A percentile compares a stretch with the other conserved stretches of the same genome.
Conservation (phyloP, 2,888 invertebrate species). For the Lysandra bellargus region DNA sequence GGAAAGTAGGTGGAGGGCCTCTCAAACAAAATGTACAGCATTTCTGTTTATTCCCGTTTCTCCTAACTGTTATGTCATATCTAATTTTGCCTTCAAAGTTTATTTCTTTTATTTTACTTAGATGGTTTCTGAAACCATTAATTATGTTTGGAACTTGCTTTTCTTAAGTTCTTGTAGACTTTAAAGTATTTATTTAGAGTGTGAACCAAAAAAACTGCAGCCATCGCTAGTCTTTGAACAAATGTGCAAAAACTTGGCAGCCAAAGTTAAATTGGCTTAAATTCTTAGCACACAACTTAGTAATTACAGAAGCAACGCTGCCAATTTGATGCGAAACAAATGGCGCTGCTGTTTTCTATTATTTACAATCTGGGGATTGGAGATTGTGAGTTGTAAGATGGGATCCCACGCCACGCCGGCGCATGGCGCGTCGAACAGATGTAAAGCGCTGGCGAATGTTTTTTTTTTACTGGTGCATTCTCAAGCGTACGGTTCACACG, state of each 20-base stretch:
- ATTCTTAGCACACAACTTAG: conserved; percentile 27
- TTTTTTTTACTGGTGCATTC: conserved; percentile 27
- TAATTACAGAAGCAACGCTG: conserved; percentile 12
- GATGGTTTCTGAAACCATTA: background rate
- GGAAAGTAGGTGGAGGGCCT: conserved; percentile 24
- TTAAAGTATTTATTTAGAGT: background rate
- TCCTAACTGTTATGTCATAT: conserved; percentile 2
- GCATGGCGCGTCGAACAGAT: conserved; percentile 30
- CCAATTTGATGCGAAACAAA: background rate
- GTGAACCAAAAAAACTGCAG: background rate
- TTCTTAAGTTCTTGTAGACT: background rate
- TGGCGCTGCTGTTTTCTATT: conserved; percentile 12
- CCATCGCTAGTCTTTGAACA: background rate
- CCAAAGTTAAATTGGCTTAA: conserved; percentile 7
- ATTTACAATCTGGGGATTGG: conserved; percentile 21
- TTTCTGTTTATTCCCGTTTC: conserved; percentile 26
- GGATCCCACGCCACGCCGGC: conserved; percentile 24
- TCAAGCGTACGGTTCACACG: conserved; percentile 32
- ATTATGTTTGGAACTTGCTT: too few relatives aligned
- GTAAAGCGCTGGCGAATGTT: conserved; percentile 26
- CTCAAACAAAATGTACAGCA: conserved; percentile 27
- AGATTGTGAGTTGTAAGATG: conserved; percentile 11
- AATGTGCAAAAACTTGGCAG: conserved; percentile 6
- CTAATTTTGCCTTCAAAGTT: background rate
- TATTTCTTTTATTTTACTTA: background rate